phyloP scores from a whole-genome alignment of 1,140 invertebrate species.

The Hestina assimilis region DNA sequence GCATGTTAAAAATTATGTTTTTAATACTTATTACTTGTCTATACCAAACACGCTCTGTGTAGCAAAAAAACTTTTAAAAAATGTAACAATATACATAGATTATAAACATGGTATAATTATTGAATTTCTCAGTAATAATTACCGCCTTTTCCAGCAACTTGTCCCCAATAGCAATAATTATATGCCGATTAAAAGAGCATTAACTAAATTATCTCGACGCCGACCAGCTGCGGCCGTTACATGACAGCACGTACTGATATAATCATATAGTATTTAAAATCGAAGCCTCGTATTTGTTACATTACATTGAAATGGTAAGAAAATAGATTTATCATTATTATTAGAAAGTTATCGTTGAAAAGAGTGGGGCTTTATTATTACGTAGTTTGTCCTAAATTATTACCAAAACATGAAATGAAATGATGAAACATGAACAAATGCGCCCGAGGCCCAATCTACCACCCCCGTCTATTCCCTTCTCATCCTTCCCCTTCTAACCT shows the following conservation, averaged over 20 bases:
- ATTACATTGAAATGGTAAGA: too few species aligned
- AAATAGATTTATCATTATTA: too few species aligned
- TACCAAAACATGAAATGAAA: too few species aligned
- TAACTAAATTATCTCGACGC: conserved; percentile 5
- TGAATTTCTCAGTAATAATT: conserved; percentile 5
- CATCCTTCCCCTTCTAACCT: too few species aligned
- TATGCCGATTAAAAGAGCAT: conserved; percentile 9
- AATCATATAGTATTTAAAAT: neutral
- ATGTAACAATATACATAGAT: too few species aligned
- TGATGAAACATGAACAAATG: too few species aligned
- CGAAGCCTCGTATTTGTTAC: neutral
- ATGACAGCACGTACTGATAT: neutral
- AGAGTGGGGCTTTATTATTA: too few species aligned
- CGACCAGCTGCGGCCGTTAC: conserved; percentile 1
- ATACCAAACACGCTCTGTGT: neutral
- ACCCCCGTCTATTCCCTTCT: too few species aligned
- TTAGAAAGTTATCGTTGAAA: too few species aligned
- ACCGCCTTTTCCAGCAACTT: conserved; percentile 16
- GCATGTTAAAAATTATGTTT: too few species aligned
- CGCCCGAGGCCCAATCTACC: too few species aligned
- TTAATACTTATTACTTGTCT: neutral
- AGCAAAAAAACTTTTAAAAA: neutral
- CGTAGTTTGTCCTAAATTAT: too few species aligned
- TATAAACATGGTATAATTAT: conserved; percentile 5
- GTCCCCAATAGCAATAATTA: conserved; percentile 14